These are phyloP conservation scores for Pogonocherus hispidulus DNA, from an alignment of 2,888 invertebrate genomes.

Conservation along the genomic window DNA sequence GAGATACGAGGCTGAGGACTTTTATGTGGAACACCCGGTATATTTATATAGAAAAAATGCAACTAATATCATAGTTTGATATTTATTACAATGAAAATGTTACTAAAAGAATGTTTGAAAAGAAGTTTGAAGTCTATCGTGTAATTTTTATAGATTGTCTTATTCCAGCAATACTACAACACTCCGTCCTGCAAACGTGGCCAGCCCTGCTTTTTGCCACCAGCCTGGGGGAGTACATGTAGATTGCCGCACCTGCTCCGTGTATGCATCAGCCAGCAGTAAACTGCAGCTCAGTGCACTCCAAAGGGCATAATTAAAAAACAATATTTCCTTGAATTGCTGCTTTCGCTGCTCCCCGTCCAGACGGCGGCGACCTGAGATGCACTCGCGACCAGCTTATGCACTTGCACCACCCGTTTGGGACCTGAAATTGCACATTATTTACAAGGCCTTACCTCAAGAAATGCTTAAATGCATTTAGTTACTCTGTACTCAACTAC, in stretches of 20 bases:
- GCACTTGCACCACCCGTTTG: conserved; percentile 28
- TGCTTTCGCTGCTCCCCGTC: conserved; percentile 34
- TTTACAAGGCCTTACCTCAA: background rate
- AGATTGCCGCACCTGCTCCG: conserved; percentile 39
- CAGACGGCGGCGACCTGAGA: conserved; percentile 37
- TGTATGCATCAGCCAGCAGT: conserved; percentile 37
- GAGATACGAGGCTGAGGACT: too few species aligned
- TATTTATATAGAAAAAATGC: too few species aligned
- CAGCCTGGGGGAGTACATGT: conserved; percentile 42
- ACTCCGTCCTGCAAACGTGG: conserved; percentile 31
- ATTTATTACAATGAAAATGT: too few species aligned
- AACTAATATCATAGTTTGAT: too few species aligned
- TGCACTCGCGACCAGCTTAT: conserved; percentile 19
- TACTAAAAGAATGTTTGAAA: too few species aligned
- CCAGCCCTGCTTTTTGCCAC: conserved; percentile 20
- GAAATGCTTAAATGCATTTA: background rate
- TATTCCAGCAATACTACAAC: too few species aligned
- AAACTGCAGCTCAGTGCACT: conserved; percentile 39
- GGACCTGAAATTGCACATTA: conserved; percentile 22
- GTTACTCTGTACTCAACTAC: too few species aligned
- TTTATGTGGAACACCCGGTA: too few species aligned
- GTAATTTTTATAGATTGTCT: too few species aligned
- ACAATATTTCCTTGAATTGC: conserved; percentile 46
- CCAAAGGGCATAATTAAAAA: conserved; percentile 48
- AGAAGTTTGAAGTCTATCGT: too few species aligned